Evolutionary conservation across 2,888 invertebrate species (phyloP), one percentile per base, ranked within the genome.

Genomic region (Eupeodes latifasciatus): DNA sequence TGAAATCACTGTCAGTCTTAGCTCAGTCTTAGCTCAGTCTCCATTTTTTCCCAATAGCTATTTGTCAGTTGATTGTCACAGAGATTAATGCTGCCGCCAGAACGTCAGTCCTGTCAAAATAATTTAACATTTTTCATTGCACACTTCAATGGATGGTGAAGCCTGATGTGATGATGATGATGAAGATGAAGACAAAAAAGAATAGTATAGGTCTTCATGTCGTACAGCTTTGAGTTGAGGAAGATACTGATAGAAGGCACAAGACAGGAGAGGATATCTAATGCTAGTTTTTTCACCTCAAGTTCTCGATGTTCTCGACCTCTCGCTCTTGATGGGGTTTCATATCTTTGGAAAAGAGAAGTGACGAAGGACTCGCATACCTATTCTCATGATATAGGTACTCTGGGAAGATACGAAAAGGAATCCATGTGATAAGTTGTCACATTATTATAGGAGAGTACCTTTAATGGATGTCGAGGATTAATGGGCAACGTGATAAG

Each of bases 401-500:
- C 40, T 40, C 9, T 40, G 9, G 27, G 27, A 7, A 40, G 69
- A 62, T 34, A 74, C 12, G 53, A 64, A 47, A 59, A 62, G 67
- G 88, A 88, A 78, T 85, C 59, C 64, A 36, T 78, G 81, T 81
- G 85, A 88, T 85, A 81, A 88, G 85, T 81, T 85, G 88, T 88
- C 85, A 88, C 88, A 85, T 85, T 85, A 88, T 77, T 77, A 53
- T 78, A 62, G 51, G 53, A 67, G 77, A 47, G 49, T 12, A 66
- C 49, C 27, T 77, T 67, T 88, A 88, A 88, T 88, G 78, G 88
- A 88, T 88, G 88, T 85, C 71, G 77, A 64, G 81, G 88, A 88
- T 88, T 88, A 85, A 88, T 88, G 85, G 72, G 75, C 75, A 85
- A 85, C 88, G 88, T 85, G 85, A 85, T 88, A 88, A 81, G 88